Base-by-base conservation (phyloP, 2,113 vertebrate species). In the Procavia capensis region DNA sequence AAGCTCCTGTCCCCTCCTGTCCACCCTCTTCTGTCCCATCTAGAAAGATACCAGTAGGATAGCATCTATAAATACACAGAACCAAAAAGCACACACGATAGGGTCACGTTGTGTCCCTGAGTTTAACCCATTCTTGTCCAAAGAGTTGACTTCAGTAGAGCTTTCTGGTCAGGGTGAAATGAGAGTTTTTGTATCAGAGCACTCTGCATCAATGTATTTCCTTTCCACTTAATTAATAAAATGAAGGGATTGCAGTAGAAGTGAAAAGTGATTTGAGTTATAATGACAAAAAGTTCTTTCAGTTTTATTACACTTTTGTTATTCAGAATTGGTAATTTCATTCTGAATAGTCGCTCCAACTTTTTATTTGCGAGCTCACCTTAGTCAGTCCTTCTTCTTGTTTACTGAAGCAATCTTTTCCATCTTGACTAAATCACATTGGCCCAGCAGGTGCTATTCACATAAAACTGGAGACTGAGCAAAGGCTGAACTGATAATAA, bases 401-500 rank as follows among this genome's bases (percentile, higher is more conserved):
- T 92, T 96, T 95, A 78, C n/a, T 96, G 80, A 91, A 94, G 20
- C 36, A 92, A 57, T 84, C 83, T 90, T 96, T 95, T 72, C 84
- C 39, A 74, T 85, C 72, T 57, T 54, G 72, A 91, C 76, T 84
- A 95, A 93, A 96, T 94, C 81, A 29, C 10, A 0, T 74, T 50
- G 24, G 80, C 64, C 47, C 3, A 6, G 66, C 34, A 78, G 54
- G 66, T 84, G 59, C 89, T 96, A 43, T 87, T 96, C 96, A 95
- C 85, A 82, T 84, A 76, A 94, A 95, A 87, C 14, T 85, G 81
- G 41, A 17, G 54, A 93, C 59, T 9, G 24, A 91, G 94, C 43
- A 83, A 95, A 96, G 50, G 59, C 79, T 82, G n/a, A 66, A 89
- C 41, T 93, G 85, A 93, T 95, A 93, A 96, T 95, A 96, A 96